A percentile compares a stretch with the other conserved stretches of the same genome.
These are phyloP conservation scores for Polymixis flavicincta DNA, from an alignment of 2,888 invertebrate species.

Conservation along the genomic window DNA sequence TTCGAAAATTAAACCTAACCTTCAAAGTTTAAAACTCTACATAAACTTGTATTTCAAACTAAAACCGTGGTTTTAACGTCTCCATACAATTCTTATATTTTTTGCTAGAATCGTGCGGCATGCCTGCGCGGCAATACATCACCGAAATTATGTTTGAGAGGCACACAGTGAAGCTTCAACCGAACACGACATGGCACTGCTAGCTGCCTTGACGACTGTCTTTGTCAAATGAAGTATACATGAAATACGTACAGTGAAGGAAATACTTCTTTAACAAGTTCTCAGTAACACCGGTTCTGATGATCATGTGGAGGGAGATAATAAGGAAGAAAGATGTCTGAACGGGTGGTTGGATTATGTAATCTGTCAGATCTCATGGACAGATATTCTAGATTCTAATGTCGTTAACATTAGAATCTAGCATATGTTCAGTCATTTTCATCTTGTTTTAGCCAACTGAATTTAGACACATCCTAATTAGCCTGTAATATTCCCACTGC, in stretches of 20 bases:
- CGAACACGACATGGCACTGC: constrained; percentile 47
- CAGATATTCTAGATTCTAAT: neutral
- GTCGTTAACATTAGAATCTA: neutral
- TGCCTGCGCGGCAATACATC: constrained; percentile 65
- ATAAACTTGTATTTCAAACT: constrained; percentile 3
- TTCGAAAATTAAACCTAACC: neutral
- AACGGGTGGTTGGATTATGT: neutral
- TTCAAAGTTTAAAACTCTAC: neutral
- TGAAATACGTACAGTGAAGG: neutral
- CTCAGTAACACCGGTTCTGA: neutral
- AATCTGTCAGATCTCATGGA: neutral
- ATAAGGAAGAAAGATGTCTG: neutral
- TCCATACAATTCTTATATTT: constrained; percentile 59
- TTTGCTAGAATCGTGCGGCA: constrained; percentile 61
- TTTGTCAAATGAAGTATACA: constrained; percentile 2
- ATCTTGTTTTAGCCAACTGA: too few relatives aligned
- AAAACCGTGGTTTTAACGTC: constrained; percentile 49
- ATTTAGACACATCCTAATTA: too few relatives aligned
- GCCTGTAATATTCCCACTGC: too few relatives aligned
- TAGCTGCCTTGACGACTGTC: constrained; percentile 23
- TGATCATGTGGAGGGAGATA: neutral
- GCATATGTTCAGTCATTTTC: neutral
- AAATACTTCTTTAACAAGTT: neutral
- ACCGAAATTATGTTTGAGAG: constrained; percentile 75
- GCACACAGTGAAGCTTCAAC: constrained; percentile 57